Percentiles rank a stretch among this genome's conserved stretches.
phyloP scores from a whole-genome alignment of 2,797 vertebrate species.

The Falco columbarius region DNA sequence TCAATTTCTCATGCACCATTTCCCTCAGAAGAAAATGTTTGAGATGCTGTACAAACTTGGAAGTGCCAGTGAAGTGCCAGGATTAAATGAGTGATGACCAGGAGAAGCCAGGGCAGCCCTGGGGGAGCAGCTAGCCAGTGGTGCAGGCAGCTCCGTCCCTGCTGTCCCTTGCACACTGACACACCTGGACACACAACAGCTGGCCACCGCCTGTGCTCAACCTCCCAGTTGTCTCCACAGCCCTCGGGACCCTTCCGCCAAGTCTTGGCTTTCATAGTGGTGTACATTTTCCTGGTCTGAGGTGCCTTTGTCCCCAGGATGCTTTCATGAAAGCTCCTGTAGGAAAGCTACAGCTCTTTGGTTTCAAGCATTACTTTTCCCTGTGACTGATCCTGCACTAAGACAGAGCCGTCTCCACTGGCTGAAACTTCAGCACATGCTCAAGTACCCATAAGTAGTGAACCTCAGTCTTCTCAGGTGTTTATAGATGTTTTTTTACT shows the following conservation, averaged over 20 bases:
- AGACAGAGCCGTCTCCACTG: not conserved
- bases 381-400: not conserved
- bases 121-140: not conserved
- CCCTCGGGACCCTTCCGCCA: accelerated
- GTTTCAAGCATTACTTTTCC: not conserved
- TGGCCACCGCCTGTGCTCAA: accelerated
- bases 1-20: not conserved
- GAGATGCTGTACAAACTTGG: not conserved
- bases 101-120: not conserved
- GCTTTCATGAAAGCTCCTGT: not conserved
- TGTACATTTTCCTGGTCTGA: not conserved
- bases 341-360: not conserved
- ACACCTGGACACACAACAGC: accelerated
- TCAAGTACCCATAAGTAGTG: not conserved
- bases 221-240: not conserved
- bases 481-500: not conserved
- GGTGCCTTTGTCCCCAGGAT: not conserved
- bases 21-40: not conserved
- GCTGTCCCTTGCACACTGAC: not conserved
- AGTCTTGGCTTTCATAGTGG: not conserved
- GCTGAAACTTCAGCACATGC: not conserved
- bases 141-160: not conserved
- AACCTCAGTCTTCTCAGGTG: not conserved
- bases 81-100: not conserved
- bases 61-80: not conserved